Evolutionary conservation across 2,888 invertebrate genomes (phyloP).

Genomic region (Apotomis capreana): DNA sequence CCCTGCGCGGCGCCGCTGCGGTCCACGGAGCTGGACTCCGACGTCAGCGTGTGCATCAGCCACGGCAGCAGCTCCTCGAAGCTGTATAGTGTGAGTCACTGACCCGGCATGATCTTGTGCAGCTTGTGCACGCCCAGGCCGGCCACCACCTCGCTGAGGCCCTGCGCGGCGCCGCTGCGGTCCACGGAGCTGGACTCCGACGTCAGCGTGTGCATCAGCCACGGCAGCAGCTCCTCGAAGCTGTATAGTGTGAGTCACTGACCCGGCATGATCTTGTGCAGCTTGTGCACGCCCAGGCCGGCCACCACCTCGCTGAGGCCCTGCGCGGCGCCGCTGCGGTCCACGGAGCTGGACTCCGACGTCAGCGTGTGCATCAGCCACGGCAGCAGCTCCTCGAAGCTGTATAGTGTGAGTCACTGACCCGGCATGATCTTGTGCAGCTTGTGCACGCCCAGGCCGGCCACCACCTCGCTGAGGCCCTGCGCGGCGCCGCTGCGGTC

Average conservation of each 20-base stretch:
- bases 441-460: constrained; percentile 97
- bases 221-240: constrained; percentile 88
- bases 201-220: constrained; percentile 99
- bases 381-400: constrained; percentile 86
- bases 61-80: constrained; percentile 90
- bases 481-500: constrained; percentile 98
- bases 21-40: constrained; percentile 97
- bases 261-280: constrained; percentile 98
- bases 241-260: constrained; percentile 10
- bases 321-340: constrained; percentile 97
- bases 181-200: constrained; percentile 98
- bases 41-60: constrained; percentile 98
- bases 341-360: constrained; percentile 97
- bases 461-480: constrained; percentile 98
- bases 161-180: constrained; percentile 97
- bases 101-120: constrained; percentile 96
- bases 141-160: constrained; percentile 98
- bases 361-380: constrained; percentile 99
- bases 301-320: constrained; percentile 99
- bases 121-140: constrained; percentile 97
- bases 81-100: background rate
- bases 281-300: constrained; percentile 96
- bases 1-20: constrained; percentile 98
- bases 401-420: constrained; percentile 47
- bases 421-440: constrained; percentile 98